Evolutionary conservation across 2,888 invertebrate genomes (phyloP), one percentile per base, ranked within the genome.

Genomic region (Ditula angustiorana): DNA sequence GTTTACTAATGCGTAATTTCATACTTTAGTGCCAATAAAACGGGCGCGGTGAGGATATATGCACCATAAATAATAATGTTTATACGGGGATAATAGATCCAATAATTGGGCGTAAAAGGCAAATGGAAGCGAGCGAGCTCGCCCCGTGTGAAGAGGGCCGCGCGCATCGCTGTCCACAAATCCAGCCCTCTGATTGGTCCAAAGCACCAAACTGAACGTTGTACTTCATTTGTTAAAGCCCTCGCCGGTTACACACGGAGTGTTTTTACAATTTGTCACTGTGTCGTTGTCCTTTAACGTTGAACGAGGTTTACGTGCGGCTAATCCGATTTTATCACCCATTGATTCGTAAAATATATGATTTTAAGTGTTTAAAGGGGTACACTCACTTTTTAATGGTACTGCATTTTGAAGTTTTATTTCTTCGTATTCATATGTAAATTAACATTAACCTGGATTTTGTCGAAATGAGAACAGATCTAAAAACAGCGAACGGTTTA

Each of bases 11-110:
- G 83, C 80, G 81, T 82, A 88, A 88, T 90, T 89, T 88, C 83
- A 83, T 85, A 86, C 85, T 92, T 92, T 90, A 91, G 74, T 88
- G 82, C 82, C 79, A 87, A 92, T 91, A 92, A 90, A 85, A 71
- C 80, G 81, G 78, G 77, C 75, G 79, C 76, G 75, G 79, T 75
- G 74, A 79, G 81, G 77, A 82, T 83, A 83, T 81, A 81, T 79
- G 80, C 76, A 74, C 74, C 86, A 80, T 87, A 89, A 88, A 90
- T 86, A 89, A 85, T 79, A 74, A 80, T 83, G 83, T 88, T 86
- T 86, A 85, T 86, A 83, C 80, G 82, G 79, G 77, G 78, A 83
- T 83, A 86, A 85, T 87, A 87, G 87, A 86, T 83, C 80, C 83
- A 84, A 87, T 87, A 87, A 88, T 88, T 88, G 88, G 79, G 87